These are phyloP conservation scores for Polylopha cassiicola DNA, from an alignment of 2,888 invertebrate genomes.

Conservation along the genomic window DNA sequence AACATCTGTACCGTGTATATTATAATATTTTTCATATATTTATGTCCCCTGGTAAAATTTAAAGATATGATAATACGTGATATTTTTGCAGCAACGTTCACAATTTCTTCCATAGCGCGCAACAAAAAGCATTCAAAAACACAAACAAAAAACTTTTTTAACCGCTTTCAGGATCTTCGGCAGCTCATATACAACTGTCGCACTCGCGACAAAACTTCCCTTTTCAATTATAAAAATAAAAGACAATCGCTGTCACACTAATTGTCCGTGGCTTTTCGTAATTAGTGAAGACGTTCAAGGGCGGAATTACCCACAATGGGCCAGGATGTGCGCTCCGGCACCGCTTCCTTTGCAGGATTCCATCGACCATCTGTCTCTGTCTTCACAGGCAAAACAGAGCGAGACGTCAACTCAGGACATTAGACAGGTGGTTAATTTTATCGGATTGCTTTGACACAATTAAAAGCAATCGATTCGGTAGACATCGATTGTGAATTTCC, in stretches of 20 bases:
- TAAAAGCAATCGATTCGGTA: slow-evolving; percentile 44
- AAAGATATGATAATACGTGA: too few species aligned
- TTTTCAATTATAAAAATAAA: slow-evolving; percentile 23
- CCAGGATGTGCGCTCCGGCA: slow-evolving; percentile 61
- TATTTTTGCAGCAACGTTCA: too few species aligned
- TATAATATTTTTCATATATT: too few species aligned
- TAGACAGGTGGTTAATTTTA: slow-evolving; percentile 64
- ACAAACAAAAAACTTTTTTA: background rate
- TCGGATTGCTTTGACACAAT: slow-evolving; percentile 54
- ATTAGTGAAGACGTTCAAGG: slow-evolving; percentile 51
- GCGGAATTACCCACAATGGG: slow-evolving; percentile 46
- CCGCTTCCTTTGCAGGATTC: slow-evolving; percentile 47
- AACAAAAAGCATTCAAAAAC: background rate
- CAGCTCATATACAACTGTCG: slow-evolving; percentile 13
- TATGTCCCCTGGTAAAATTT: too few species aligned
- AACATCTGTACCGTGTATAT: too few species aligned
- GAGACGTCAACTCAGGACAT: too few species aligned
- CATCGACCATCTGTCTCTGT: slow-evolving; percentile 30
- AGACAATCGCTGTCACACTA: slow-evolving; percentile 34
- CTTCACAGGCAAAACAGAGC: slow-evolving; percentile 31
- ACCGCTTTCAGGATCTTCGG: slow-evolving; percentile 3
- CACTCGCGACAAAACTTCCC: slow-evolving; percentile 14
- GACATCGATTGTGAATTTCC: slow-evolving; percentile 39
- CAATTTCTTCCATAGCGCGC: background rate
- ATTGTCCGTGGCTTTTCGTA: slow-evolving; percentile 50